phyloP scores from a whole-genome alignment of 2,113 vertebrate genomes.

The Scomber japonicus region DNA sequence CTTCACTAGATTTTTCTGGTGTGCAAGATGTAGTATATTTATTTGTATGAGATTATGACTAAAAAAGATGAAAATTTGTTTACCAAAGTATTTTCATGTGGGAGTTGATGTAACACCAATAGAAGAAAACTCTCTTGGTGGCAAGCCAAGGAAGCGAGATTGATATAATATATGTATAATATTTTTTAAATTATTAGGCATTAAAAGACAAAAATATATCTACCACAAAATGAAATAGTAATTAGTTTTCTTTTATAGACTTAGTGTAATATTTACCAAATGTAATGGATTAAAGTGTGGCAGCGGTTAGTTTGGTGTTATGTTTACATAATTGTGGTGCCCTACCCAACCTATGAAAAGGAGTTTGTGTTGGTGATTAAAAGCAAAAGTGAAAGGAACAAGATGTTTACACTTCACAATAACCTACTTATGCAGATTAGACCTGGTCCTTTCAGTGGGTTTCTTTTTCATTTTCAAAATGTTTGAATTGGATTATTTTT shows the following conservation, averaged over 20 bases:
- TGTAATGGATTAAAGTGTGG: not conserved
- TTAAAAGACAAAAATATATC: not conserved
- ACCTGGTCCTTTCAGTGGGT: not conserved
- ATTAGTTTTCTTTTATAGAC: not conserved
- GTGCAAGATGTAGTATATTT: not conserved
- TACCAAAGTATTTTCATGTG: not conserved
- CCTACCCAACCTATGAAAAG: not conserved
- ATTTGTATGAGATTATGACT: not conserved
- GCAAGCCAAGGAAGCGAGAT: no score
- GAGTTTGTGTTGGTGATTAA: conserved; percentile 9
- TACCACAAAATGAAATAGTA: not conserved
- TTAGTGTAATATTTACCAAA: not conserved
- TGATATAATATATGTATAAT: no score
- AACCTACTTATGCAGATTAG: conserved; percentile 18
- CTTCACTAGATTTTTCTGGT: not conserved
- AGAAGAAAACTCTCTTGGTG: not conserved
- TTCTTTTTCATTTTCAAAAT: not conserved
- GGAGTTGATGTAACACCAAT: not conserved
- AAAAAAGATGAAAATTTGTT: not conserved
- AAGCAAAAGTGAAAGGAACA: conserved; percentile 57
- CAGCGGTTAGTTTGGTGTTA: conserved; percentile 2
- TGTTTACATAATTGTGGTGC: conserved; percentile 15
- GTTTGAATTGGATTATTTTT: not conserved
- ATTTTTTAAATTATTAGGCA: not conserved
- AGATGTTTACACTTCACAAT: conserved; percentile 40